These are phyloP conservation scores for Meiosimyza decipiens DNA, from an alignment of 2,888 invertebrate species.

Conservation along the genomic window DNA sequence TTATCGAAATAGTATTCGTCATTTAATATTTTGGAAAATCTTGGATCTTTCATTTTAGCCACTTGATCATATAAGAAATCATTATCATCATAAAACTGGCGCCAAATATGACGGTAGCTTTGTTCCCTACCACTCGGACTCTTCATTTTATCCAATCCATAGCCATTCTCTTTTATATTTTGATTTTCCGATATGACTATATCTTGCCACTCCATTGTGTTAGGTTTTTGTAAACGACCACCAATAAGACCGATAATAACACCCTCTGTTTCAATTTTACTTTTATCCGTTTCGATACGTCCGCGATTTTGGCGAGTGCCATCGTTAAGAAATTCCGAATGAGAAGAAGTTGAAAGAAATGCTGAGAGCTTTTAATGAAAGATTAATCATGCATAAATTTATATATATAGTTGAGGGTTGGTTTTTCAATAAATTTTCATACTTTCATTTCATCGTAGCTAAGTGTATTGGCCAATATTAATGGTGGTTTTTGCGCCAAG, in stretches of 20 bases:
- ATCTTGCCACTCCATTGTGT: slow-evolving; percentile 67
- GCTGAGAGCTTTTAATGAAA: slow-evolving; percentile 57
- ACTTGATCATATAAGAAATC: slow-evolving; percentile 51
- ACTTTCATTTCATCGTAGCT: slow-evolving; percentile 71
- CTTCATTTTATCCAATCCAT: slow-evolving; percentile 43
- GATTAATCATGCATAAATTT: background rate
- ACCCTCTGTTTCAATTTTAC: slow-evolving; percentile 64
- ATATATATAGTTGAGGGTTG: too few species aligned
- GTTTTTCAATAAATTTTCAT: background rate
- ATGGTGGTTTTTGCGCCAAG: slow-evolving; percentile 62
- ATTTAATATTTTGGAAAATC: slow-evolving; percentile 53
- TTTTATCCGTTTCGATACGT: slow-evolving; percentile 52
- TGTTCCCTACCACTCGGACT: slow-evolving; percentile 14
- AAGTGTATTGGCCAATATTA: slow-evolving; percentile 67
- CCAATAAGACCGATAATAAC: slow-evolving; percentile 64
- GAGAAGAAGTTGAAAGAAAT: slow-evolving; percentile 68
- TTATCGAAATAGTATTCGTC: slow-evolving; percentile 59
- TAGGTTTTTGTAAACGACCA: slow-evolving; percentile 59
- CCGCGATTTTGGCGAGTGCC: slow-evolving; percentile 68
- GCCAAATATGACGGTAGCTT: slow-evolving; percentile 55
- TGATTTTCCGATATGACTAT: slow-evolving; percentile 64
- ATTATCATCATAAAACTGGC: slow-evolving; percentile 49
- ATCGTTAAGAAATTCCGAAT: slow-evolving; percentile 69
- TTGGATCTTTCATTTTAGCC: slow-evolving; percentile 46
- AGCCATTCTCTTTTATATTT: slow-evolving; percentile 68